Conservation (phyloP, 1,140 invertebrate genomes). For the Brachystomella parvula region DNA sequence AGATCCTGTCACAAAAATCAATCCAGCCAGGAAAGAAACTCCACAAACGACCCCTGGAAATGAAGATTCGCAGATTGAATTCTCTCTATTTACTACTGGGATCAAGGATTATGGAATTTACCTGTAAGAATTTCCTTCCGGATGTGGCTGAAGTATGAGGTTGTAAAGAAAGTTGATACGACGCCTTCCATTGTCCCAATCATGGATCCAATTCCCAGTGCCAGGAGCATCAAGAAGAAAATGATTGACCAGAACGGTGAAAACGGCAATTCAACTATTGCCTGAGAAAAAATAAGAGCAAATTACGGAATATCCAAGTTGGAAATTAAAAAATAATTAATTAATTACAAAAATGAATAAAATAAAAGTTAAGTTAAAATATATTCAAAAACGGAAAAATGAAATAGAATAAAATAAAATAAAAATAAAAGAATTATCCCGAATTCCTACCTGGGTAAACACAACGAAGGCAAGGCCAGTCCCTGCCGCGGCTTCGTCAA, state of each 20-base stretch:
- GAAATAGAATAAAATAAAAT: slow-evolving; percentile 2
- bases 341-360: background rate
- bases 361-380: too few species aligned
- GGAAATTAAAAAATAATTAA: slow-evolving; percentile 49
- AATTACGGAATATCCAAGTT: too few species aligned
- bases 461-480: slow-evolving; percentile 80
- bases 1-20: slow-evolving; percentile 83
- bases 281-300: too few species aligned
- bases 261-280: slow-evolving; percentile 78
- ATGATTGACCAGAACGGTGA: slow-evolving; percentile 87
- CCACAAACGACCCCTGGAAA: slow-evolving; percentile 64
- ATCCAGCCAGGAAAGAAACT: slow-evolving; percentile 73
- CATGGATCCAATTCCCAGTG: slow-evolving; percentile 80
- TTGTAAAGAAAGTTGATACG: slow-evolving; percentile 70
- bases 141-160: slow-evolving; percentile 76
- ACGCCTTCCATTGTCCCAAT: slow-evolving; percentile 88
- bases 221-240: slow-evolving; percentile 86
- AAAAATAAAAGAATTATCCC: too few species aligned
- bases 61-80: too few species aligned
- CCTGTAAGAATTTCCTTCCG: slow-evolving; percentile 79
- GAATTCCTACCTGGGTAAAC: slow-evolving; percentile 4
- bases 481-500: slow-evolving; percentile 81
- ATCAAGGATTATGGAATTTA: slow-evolving; percentile 43
- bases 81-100: too few species aligned
- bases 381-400: too few species aligned